A percentile compares a stretch with the other conserved stretches of the same genome.
phyloP scores from a whole-genome alignment of 1,140 invertebrate genomes.

The Ooceraea biroi region DNA sequence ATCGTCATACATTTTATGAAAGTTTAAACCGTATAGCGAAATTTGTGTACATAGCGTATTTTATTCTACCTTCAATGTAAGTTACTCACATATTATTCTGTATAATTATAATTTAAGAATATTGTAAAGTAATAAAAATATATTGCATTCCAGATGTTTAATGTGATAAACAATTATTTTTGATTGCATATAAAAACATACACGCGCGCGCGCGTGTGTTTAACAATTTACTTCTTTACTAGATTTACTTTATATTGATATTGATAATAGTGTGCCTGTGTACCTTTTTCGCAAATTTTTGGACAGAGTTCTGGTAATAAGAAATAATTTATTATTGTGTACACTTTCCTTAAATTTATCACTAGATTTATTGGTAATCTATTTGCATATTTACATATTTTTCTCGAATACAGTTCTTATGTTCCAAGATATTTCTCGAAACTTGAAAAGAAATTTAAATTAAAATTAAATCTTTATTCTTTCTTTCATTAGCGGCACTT shows the following conservation, averaged over 20 bases:
- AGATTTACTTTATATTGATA: neutral
- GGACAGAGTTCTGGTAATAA: neutral
- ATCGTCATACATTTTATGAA: constrained; percentile 55
- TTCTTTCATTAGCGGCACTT: neutral
- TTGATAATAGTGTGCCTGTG: neutral
- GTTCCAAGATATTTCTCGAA: neutral
- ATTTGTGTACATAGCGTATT: constrained; percentile 80
- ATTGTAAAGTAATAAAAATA: constrained; percentile 76
- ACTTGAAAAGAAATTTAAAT: neutral
- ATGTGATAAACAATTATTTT: neutral
- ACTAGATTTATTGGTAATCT: neutral
- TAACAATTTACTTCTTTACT: neutral
- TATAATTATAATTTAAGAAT: constrained; percentile 73
- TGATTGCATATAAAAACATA: neutral
- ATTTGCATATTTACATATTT: neutral
- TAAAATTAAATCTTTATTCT: neutral
- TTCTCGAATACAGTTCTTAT: neutral
- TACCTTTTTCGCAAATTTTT: constrained; percentile 8
- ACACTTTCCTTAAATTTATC: neutral
- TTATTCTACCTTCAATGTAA: constrained; percentile 73
- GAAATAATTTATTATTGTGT: neutral
- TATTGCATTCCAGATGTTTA: constrained; percentile 74
- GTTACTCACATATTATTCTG: constrained; percentile 71
- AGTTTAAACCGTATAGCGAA: constrained; percentile 58
- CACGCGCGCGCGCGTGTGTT: neutral